A percentile compares a stretch with the other conserved stretches of the same genome.
Conservation (phyloP, 2,888 invertebrate species). For the Lycocerus yunnanus region DNA sequence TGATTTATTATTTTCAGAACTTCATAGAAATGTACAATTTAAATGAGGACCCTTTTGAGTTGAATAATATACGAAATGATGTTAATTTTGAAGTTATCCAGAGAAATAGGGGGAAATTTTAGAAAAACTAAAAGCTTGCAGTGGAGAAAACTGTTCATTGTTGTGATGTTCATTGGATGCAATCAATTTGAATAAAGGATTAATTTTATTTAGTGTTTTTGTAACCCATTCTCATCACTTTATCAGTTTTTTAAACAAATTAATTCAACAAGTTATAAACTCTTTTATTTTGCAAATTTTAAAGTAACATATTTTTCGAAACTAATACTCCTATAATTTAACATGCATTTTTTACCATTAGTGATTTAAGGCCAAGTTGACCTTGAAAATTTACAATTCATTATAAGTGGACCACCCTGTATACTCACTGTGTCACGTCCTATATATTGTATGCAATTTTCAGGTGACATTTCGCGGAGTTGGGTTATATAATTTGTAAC, state of each 20-base stretch:
- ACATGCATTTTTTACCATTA: no score
- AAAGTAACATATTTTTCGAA: no score
- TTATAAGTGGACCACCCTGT: not conserved
- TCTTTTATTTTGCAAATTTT: no score
- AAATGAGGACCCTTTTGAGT: constrained; percentile 70
- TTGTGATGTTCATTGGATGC: not conserved
- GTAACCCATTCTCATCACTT: no score
- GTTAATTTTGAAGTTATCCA: constrained; percentile 17
- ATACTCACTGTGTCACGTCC: not conserved
- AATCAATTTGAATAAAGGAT: not conserved
- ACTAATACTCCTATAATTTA: no score
- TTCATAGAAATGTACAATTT: constrained; percentile 82
- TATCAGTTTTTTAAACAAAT: no score
- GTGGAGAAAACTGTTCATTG: constrained; percentile 9
- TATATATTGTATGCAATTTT: not conserved
- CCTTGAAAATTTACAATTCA: no score
- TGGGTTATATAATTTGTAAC: not conserved
- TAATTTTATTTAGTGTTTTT: no score
- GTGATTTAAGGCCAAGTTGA: no score
- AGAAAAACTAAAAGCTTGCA: constrained; percentile 28
- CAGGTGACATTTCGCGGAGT: not conserved
- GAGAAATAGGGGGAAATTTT: constrained; percentile 25
- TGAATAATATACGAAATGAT: constrained; percentile 65
- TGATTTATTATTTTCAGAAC: constrained; percentile 57
- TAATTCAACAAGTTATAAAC: no score